Evolutionary conservation across 2,797 vertebrate genomes (phyloP).

Genomic region (Taenioides sp.): DNA sequence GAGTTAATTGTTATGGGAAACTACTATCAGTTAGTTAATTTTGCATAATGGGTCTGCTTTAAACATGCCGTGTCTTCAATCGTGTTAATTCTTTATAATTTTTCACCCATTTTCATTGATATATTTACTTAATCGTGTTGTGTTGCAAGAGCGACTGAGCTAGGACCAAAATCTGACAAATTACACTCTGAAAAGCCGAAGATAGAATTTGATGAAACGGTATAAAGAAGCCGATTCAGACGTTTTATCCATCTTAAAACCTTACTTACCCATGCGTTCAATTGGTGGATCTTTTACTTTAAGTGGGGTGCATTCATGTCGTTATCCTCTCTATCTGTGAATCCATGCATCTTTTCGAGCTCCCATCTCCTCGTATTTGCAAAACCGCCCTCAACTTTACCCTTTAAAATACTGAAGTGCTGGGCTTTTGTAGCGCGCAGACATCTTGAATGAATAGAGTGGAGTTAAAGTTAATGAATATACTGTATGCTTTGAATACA

Average conservation of each 20-base stretch:
- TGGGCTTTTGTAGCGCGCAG: conserved; percentile 48
- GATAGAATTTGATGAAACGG: not conserved
- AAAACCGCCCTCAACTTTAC: conserved; percentile 12
- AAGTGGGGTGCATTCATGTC: conserved; percentile 1
- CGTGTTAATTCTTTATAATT: not conserved
- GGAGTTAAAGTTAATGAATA: conserved; percentile 49
- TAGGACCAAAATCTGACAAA: not conserved
- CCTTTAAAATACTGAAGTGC: conserved; percentile 29
- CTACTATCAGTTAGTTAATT: no score
- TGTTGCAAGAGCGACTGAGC: not conserved
- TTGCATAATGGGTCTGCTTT: no score
- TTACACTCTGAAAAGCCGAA: not conserved
- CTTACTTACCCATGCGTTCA: not conserved
- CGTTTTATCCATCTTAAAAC: not conserved
- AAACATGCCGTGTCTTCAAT: not conserved
- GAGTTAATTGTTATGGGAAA: no score
- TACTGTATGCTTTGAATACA: conserved; percentile 47
- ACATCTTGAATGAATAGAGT: conserved; percentile 56
- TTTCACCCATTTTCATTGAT: no score
- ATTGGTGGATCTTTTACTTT: not conserved
- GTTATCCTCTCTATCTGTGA: not conserved
- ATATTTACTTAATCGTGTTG: not conserved
- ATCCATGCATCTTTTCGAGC: conserved; percentile 5
- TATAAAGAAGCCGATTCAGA: not conserved
- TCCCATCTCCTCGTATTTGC: not conserved